These are phyloP conservation scores for Drosophila nannoptera DNA, from an alignment of 1,140 invertebrate species.

Conservation along the genomic window DNA sequence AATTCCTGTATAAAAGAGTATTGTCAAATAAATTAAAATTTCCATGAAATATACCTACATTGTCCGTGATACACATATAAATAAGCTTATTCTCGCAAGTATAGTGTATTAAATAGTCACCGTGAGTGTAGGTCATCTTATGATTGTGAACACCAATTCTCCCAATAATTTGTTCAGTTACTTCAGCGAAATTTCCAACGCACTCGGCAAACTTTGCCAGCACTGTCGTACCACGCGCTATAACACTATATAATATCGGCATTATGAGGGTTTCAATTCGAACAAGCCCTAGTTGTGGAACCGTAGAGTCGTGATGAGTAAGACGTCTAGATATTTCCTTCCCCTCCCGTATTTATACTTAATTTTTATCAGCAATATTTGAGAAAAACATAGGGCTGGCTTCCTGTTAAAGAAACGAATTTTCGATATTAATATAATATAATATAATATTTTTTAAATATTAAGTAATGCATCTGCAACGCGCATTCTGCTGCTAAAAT, in stretches of 20 bases:
- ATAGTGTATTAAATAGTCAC: conserved; percentile 95
- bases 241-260: conserved; percentile 93
- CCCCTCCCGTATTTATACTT: too few species aligned
- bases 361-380: conserved; percentile 24
- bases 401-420: conserved; percentile 7
- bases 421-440: not conserved
- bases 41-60: conserved; percentile 84
- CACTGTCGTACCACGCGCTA: conserved; percentile 91
- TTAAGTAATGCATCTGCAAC: not conserved
- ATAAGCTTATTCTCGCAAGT: conserved; percentile 91
- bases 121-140: conserved; percentile 95
- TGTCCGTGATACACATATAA: conserved; percentile 96
- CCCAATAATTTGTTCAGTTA: conserved; percentile 92
- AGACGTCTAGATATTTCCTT: conserved; percentile 15
- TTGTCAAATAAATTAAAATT: conserved; percentile 3
- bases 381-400: not conserved
- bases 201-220: conserved; percentile 94
- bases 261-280: conserved; percentile 80
- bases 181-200: conserved; percentile 95
- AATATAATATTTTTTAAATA: not conserved
- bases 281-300: conserved; percentile 10
- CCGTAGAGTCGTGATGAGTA: conserved; percentile 22
- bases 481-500: not conserved
- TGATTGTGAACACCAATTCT: conserved; percentile 92
- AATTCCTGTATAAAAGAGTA: conserved; percentile 86